Evolutionary conservation across 37 sponge, comb jelly and placozoan genomes (phyloP), one percentile per base, ranked within the genome.

Genomic region (Chondrosia reniformis): DNA sequence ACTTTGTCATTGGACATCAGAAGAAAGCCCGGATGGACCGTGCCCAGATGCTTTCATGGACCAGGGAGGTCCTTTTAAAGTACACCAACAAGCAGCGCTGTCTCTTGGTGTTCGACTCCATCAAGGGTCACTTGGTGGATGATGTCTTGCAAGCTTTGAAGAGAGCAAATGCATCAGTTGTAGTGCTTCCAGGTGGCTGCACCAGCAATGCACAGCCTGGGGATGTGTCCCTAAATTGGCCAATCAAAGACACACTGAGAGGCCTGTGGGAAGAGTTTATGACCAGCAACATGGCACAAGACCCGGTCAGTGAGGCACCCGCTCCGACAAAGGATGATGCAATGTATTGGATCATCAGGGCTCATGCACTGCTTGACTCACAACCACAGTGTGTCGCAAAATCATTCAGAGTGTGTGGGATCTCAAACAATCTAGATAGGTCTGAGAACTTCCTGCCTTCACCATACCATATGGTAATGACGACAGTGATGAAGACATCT

Each of bases 21-120:
- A 40, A 61, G 43, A 77, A 77, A 61, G 78, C 44, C 62, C 37
- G 78, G 78, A 62, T 77, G 78, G 78, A 77, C 40, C 34, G 25
- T 1, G 12, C 4, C 28, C 43, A 41, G 78, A 77, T 77, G 78
- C 25, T 52, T 6, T 38, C 1, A 33, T 62, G 63, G 62, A 34
- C 54, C 38, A 46, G 33, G 58, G 62, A 77, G 7, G 30, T 77
- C 3, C 54, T 54, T 54, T 4, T 57, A 4, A 77, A 77, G 78
- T 63, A 77, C 58, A 77, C 77, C 54, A 33, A 57, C 0, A 1
- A 27, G 22, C 52, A 9, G 44, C 52, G 41, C 9, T 54, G 56
- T 57, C 78, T 76, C 8, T 34, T 76, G 61, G 61, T 76, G n/a
- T 52, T 77, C 56, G 63, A 77, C 63, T 77, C 43, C 41, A 61